These are phyloP conservation scores for Fissipunctia ypsillon DNA, from an alignment of 2,888 invertebrate genomes.

Conservation along the genomic window DNA sequence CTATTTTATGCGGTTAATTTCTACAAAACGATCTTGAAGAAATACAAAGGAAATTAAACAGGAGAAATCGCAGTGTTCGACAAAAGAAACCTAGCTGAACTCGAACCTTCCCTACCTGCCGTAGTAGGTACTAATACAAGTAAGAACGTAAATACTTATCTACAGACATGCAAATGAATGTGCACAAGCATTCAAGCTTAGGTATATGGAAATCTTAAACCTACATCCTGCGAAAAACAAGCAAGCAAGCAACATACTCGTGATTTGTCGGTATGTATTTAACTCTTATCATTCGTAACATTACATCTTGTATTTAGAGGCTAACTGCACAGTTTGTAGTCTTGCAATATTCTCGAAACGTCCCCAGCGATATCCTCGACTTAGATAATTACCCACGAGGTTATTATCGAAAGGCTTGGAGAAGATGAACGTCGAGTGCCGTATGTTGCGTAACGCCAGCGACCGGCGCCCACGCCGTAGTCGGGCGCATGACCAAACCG, in stretches of 20 bases:
- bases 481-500: constrained; percentile 55
- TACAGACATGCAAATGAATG: constrained; percentile 15
- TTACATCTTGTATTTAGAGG: constrained; percentile 54
- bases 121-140: constrained; percentile 12
- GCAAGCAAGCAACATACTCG: background rate
- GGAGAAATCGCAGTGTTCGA: constrained; percentile 15
- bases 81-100: constrained; percentile 1
- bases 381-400: constrained; percentile 73
- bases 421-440: constrained; percentile 66
- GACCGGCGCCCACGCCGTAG: constrained; percentile 43
- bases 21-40: constrained; percentile 9
- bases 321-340: constrained; percentile 48
- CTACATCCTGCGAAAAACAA: constrained; percentile 5
- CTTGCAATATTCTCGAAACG: constrained; percentile 63
- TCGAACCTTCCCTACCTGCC: background rate
- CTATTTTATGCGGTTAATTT: no score
- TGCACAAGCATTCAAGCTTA: constrained; percentile 14
- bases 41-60: constrained; percentile 9
- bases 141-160: background rate
- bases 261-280: background rate
- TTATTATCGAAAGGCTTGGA: constrained; percentile 71
- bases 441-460: constrained; percentile 63
- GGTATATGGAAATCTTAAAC: constrained; percentile 10
- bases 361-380: constrained; percentile 64
- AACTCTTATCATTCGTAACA: constrained; percentile 39